Evolutionary conservation across 2,797 vertebrate species (phyloP), one percentile per base, ranked within the genome.

Genomic region (Dallia pectoralis): DNA sequence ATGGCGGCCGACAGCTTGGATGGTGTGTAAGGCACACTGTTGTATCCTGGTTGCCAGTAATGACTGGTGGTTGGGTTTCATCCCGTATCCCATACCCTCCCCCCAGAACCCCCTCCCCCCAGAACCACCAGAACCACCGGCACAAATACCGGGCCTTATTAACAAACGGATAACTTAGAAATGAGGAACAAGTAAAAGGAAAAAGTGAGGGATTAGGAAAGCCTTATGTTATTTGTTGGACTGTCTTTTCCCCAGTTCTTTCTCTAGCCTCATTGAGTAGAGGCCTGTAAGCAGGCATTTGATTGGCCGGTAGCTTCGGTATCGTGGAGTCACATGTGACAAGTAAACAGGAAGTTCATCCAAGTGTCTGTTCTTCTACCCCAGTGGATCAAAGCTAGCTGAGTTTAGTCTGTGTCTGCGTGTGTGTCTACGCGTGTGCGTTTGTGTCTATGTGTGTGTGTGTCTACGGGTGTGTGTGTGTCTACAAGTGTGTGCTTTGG

Each of bases 401-500:
- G 19, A 22, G 49, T 53, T 63, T 0, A 33, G 63, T 65, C 16
- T 32, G 62, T 32, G 29, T 33, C 11, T 62, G 61, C 8, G 29
- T 63, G 29, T 18, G 59, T 29, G 61, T 30, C n/a, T n/a, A n/a
- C n/a, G n/a, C n/a, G 59, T 62, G 59, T 47, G n/a, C 47, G 36
- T 40, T 11, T 36, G 64, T 40, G 65, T 48, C 15, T 51, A 27
- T 49, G 25, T 7, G 14, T 22, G 67, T 19, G 44, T 27, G 3
- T 25, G 48, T 7, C 22, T 4, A 47, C 27, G 0, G 14, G 9
- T 63, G 15, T 32, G 25, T 51, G 67, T n/a, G n/a, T n/a, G n/a
- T n/a, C n/a, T n/a, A n/a, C n/a, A n/a, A n/a, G 25, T 33, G 64
- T 53, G 16, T 69, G 68, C 19, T 29, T 69, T 69, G 29, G 68